Evolutionary conservation across 2,888 invertebrate genomes (phyloP).

Genomic region (Caenorhabditis afra): DNA sequence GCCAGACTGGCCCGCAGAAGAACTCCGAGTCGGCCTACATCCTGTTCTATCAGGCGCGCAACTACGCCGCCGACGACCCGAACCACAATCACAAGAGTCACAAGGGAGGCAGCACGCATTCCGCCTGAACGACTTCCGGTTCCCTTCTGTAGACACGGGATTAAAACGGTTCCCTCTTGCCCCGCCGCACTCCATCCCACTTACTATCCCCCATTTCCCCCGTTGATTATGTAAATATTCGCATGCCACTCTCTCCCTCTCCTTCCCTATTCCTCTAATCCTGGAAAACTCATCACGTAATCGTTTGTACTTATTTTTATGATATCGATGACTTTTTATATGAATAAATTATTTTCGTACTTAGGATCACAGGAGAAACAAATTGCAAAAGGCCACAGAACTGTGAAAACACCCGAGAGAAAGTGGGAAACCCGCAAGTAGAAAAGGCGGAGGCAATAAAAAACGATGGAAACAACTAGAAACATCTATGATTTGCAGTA

Average conservation of each 20-base stretch:
- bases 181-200: slow-evolving; percentile 7
- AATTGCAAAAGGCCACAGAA: slow-evolving; percentile 24
- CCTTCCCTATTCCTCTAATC: background rate
- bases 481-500: slow-evolving; percentile 67
- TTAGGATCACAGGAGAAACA: slow-evolving; percentile 18
- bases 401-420: slow-evolving; percentile 9
- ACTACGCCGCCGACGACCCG: slow-evolving; percentile 44
- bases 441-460: background rate
- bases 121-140: background rate
- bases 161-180: slow-evolving; percentile 19
- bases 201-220: background rate
- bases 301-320: slow-evolving; percentile 22
- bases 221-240: slow-evolving; percentile 37
- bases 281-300: slow-evolving; percentile 20
- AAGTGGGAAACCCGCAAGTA: slow-evolving; percentile 1
- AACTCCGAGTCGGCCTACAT: slow-evolving; percentile 99
- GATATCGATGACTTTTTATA: slow-evolving; percentile 19
- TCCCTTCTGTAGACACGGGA: slow-evolving; percentile 10
- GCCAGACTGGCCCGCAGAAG: slow-evolving; percentile 85
- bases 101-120: slow-evolving; percentile 24
- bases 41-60: slow-evolving; percentile 91
- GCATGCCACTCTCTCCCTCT: background rate
- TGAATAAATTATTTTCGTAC: slow-evolving; percentile 41
- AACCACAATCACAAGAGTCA: slow-evolving; percentile 24
- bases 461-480: slow-evolving; percentile 2